Evolutionary conservation across 2,888 invertebrate genomes (phyloP), one percentile per base, ranked within the genome.

Genomic region (Cyrtodaria siliqua): DNA sequence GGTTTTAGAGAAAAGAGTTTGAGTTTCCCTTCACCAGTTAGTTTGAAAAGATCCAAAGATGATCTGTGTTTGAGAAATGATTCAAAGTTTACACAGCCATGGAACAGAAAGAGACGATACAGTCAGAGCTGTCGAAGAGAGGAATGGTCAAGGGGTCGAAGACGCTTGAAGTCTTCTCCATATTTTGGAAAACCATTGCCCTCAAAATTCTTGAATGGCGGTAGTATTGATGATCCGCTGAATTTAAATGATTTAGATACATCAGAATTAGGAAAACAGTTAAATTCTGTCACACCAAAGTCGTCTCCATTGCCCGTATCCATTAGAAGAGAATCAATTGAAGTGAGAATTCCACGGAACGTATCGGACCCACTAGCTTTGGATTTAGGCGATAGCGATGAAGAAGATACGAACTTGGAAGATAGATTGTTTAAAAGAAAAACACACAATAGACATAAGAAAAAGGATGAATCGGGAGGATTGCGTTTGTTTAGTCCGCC

Each of bases 191-290:
- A 96, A 83, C 96, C 97, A 87, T 96, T 97, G 61, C 98, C 98
- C 0, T 97, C 97, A 0, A 98, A 98, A 93, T 98, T 99, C 93
- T 94, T 97, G 3, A 95, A 98, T 1, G 99, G 98, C 52, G 99
- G 98, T 9, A 98, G 97, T 93, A 98, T 98, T 84, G 96, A 96
- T 84, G 99, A 99, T 94, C 99, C 98, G 0, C 93, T 99, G 53
- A 99, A 99, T 94, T 93, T 99, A 75, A 97, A 97, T 91, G 97
- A 98, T 91, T 94, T 99, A 87, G 97, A 91, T 47, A 92, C 93
- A 83, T 92, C 94, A 82, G 93, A 93, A 69, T 80, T 88, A 14
- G 88, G 88, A 33, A 82, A 81, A 56, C 71, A 86, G 33, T 63
- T 91, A 95, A 97, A 97, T 93, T 96, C 96, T n/a, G 96, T 96